phyloP scores from a whole-genome alignment of 1,140 invertebrate species.

The Formica exsecta region DNA sequence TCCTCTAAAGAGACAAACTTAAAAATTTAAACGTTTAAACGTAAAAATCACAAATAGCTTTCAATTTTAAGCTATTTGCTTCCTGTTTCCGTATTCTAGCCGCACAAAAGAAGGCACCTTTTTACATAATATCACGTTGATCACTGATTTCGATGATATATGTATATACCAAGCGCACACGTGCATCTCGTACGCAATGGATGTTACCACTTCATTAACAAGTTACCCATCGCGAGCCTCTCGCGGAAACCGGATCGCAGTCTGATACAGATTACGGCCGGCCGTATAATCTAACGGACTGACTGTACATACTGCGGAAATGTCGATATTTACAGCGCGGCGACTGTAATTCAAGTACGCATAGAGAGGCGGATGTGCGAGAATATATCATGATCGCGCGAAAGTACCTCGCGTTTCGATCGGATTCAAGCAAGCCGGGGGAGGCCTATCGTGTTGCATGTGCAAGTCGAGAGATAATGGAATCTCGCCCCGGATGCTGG shows the following conservation, averaged over 20 bases:
- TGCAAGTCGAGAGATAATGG: slow-evolving; percentile 47
- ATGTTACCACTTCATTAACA: slow-evolving; percentile 41
- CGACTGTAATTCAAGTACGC: slow-evolving; percentile 49
- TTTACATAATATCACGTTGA: not conserved
- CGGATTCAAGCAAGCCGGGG: not conserved
- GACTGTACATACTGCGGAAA: slow-evolving; percentile 12
- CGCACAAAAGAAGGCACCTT: not conserved
- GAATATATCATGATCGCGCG: slow-evolving; percentile 34
- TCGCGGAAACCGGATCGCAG: not conserved
- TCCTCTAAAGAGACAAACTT: not conserved
- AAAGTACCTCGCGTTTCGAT: slow-evolving; percentile 26
- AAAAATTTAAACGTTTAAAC: not conserved
- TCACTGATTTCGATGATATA: not conserved
- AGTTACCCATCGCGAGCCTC: slow-evolving; percentile 19
- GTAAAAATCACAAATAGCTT: not conserved
- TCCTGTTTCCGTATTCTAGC: not conserved
- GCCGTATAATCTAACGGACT: slow-evolving; percentile 22
- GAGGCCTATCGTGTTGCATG: not conserved
- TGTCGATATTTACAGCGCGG: slow-evolving; percentile 46
- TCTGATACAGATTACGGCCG: slow-evolving; percentile 33
- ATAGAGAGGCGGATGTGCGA: slow-evolving; percentile 6
- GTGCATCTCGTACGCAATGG: slow-evolving; percentile 20
- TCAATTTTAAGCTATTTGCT: not conserved
- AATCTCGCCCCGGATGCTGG: slow-evolving; percentile 9
- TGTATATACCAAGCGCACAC: not conserved